Percentiles rank a stretch among this genome's conserved stretches.
phyloP scores from a whole-genome alignment of 2,888 invertebrate species.

The Metacarcinus magister region DNA sequence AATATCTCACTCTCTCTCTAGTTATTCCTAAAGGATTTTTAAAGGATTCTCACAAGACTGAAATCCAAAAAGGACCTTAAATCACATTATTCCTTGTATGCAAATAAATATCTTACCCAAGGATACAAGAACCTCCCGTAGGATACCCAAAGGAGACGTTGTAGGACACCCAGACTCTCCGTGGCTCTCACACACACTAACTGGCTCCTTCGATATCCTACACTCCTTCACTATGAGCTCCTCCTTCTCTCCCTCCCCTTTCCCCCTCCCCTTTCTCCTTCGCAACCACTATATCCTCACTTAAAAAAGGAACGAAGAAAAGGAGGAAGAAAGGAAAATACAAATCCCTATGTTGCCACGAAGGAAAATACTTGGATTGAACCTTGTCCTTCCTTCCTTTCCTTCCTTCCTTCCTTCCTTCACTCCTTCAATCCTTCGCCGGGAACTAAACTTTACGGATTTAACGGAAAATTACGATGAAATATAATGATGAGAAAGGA shows the following conservation, averaged over 20 bases:
- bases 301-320: conserved; percentile 52
- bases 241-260: not conserved
- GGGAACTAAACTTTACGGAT: not conserved
- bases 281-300: conserved; percentile 3
- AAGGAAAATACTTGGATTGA: not conserved
- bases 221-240: conserved; percentile 58
- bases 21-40: not conserved
- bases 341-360: conserved; percentile 57
- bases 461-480: not conserved
- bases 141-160: not conserved
- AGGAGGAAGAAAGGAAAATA: conserved; percentile 63
- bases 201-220: conserved; percentile 50
- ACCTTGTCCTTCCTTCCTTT: not conserved
- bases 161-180: not conserved
- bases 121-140: not conserved
- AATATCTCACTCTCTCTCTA: not conserved
- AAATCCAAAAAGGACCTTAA: not conserved
- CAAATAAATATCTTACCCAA: not conserved
- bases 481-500: not conserved
- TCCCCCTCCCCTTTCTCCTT: not conserved
- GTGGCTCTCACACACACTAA: conserved; percentile 35
- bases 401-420: not conserved
- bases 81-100: not conserved
- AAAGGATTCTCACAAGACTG: not conserved
- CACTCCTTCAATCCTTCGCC: not conserved